Percentiles rank a stretch among this genome's conserved stretches.
Conservation (phyloP, 1,140 invertebrate species). For the Cydia splendana region DNA sequence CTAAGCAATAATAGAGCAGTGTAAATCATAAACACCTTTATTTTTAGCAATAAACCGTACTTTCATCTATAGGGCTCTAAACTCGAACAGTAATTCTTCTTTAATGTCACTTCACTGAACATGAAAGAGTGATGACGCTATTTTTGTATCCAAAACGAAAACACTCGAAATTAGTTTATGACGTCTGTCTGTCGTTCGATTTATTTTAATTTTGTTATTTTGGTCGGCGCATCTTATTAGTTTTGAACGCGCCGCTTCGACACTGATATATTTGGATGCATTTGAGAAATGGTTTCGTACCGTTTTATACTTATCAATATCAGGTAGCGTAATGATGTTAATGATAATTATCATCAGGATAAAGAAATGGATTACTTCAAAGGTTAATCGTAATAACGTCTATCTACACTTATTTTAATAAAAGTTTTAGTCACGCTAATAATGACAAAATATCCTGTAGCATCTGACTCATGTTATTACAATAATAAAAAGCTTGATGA, state of each 20-base stretch:
- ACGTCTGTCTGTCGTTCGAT: constrained; percentile 78
- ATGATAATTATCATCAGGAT: constrained; percentile 18
- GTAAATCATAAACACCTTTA: constrained; percentile 66
- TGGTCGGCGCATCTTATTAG: constrained; percentile 68
- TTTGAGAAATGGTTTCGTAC: constrained; percentile 54
- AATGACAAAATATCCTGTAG: neutral
- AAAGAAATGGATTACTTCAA: neutral
- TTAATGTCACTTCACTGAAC: constrained; percentile 74
- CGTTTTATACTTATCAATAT: constrained; percentile 13
- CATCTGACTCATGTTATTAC: no score
- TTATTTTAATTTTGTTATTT: constrained; percentile 80
- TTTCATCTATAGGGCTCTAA: constrained; percentile 71
- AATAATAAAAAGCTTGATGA: neutral
- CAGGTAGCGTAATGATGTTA: constrained; percentile 18
- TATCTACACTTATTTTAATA: neutral
- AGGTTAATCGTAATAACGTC: neutral
- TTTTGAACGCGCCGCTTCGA: constrained; percentile 57
- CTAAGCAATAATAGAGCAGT: constrained; percentile 45
- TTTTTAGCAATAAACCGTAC: constrained; percentile 53
- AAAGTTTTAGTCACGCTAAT: neutral
- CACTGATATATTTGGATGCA: constrained; percentile 58
- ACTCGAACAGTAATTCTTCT: constrained; percentile 60
- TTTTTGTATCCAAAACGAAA: constrained; percentile 77
- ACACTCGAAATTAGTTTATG: constrained; percentile 79
- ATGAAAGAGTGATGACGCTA: constrained; percentile 78